Conservation (phyloP, 2,888 invertebrate genomes). For the Ramazzottius varieornatus region DNA sequence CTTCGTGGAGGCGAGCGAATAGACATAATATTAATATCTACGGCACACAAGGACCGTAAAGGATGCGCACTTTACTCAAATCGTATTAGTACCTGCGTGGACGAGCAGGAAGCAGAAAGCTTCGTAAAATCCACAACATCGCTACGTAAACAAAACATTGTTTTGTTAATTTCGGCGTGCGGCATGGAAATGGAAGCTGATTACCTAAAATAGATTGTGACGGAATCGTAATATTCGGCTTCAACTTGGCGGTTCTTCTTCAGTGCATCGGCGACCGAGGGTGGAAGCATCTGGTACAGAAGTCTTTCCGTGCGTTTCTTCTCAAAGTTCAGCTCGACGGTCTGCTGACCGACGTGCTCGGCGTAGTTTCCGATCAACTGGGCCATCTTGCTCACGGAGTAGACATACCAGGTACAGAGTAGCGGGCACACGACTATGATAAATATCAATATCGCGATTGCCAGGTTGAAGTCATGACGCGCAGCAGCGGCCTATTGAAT, state of each 20-base stretch:
- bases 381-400: neutral
- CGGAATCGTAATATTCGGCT: neutral
- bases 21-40: no score
- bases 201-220: neutral
- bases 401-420: neutral
- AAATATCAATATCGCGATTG: neutral
- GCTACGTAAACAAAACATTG: no score
- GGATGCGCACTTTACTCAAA: no score
- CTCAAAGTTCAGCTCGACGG: neutral
- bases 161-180: no score
- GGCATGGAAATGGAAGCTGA: neutral
- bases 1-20: neutral
- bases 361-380: neutral
- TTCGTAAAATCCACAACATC: no score
- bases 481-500: no score
- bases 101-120: no score
- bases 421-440: neutral
- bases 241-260: neutral
- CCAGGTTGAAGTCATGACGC: no score
- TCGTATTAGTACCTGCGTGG: no score
- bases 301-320: neutral
- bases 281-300: neutral
- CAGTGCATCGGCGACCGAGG: neutral
- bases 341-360: neutral
- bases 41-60: no score